Base-by-base conservation (phyloP, 2,797 vertebrate genomes). In the Loriculus beryllinus region DNA sequence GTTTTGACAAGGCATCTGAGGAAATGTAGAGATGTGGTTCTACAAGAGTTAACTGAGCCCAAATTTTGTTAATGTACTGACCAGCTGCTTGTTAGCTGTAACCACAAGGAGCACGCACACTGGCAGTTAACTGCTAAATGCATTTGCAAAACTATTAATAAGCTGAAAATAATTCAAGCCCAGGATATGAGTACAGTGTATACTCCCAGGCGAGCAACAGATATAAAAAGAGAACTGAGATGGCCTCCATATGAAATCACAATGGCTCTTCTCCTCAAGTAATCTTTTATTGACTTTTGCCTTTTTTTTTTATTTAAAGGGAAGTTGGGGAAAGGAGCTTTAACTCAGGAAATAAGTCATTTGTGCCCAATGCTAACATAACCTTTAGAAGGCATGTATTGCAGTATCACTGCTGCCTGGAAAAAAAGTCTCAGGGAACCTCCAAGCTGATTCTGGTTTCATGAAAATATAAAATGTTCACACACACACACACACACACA, bases 1-100 rank as follows among this genome's bases (percentile, higher is more conserved):
- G 37, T 57, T 71, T 84, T 60, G 69, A 75, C 40, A 69, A 37
- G 7, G 49, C 23, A 78, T 56, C 33, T 70, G 74, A 45, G 90
- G 40, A 81, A 91, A 77, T 8, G n/a, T 31, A 86, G 49, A 77
- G 62, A 80, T 22, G 17, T 69, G 77, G 68, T 63, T 90, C 65
- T 20, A 59, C 51, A 86, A 82, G 87, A 94, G 88, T 96, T 96
- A 96, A 96, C 74, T 0, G 2, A 68, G 20, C 60, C 49, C 69
- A 42, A 43, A 29, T 49, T 86, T 75, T 47, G 74, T 49, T 96
- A 93, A 95, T 90, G 82, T 23, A 54, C 74, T 35, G 85, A 79
- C 88, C 95, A 96, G 90, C 85, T 95, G 95, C 90, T 95, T 64
- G 79, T 92, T 96, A 94, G 84, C 60, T 88, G 60, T 64, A 93